These are phyloP conservation scores for Ophion ellenae DNA, from an alignment of 2,888 invertebrate species.

Conservation along the genomic window DNA sequence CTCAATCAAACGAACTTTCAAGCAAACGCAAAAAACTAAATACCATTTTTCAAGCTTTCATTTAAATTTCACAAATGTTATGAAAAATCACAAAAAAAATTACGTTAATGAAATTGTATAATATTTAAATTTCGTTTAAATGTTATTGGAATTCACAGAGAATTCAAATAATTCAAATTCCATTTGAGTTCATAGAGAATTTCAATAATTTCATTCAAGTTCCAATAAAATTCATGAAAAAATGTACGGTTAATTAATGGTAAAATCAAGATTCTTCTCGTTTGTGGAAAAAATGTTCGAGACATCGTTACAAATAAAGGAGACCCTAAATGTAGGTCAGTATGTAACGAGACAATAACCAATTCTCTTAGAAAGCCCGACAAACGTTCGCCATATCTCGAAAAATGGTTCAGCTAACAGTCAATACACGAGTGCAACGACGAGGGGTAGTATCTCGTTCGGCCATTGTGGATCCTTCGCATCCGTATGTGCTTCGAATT, in stretches of 20 bases:
- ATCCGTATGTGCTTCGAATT: not conserved
- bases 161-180: not conserved
- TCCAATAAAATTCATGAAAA: not conserved
- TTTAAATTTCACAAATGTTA: too few species aligned
- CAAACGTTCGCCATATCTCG: constrained; percentile 12
- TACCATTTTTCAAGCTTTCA: too few species aligned
- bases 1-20: not conserved
- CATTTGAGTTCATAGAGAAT: not conserved
- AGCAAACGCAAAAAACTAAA: not conserved
- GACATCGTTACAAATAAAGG: not conserved
- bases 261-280: not conserved
- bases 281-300: not conserved
- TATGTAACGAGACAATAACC: not conserved
- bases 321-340: not conserved
- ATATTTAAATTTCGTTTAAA: not conserved
- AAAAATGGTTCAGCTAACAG: constrained; percentile 1
- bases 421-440: constrained; percentile 7
- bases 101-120: not conserved
- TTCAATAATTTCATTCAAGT: too few species aligned
- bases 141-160: not conserved
- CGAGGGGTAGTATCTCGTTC: constrained; percentile 6
- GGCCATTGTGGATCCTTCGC: not conserved
- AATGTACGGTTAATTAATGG: not conserved
- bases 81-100: too few species aligned
- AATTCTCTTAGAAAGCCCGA: not conserved